A percentile compares a stretch with the other conserved stretches of the same genome.
phyloP scores from a whole-genome alignment of 2,113 vertebrate genomes.

The Pteronura brasiliensis region DNA sequence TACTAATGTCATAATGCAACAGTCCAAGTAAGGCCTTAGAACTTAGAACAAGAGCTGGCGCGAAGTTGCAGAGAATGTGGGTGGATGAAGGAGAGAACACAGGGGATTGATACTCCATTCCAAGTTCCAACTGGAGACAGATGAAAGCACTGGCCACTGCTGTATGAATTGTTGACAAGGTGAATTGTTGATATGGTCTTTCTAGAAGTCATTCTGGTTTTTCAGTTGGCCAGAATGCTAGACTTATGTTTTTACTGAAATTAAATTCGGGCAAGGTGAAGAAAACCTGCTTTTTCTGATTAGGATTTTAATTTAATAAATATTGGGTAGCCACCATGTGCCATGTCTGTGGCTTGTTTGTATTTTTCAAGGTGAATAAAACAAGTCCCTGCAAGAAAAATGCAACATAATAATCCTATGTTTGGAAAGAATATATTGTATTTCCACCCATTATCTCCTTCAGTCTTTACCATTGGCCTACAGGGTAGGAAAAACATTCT shows the following conservation, averaged over 20 bases:
- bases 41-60: not conserved
- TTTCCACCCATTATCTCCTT: not conserved
- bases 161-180: not conserved
- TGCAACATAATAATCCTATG: too few species aligned
- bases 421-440: not conserved
- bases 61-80: not conserved
- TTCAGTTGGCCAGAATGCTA: not conserved
- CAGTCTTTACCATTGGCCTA: not conserved
- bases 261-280: not conserved
- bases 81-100: not conserved
- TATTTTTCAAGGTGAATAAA: not conserved
- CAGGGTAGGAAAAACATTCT: fast-evolving
- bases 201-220: not conserved
- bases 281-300: not conserved
- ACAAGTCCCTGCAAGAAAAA: not conserved
- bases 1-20: too few species aligned
- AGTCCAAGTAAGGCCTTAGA: not conserved
- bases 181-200: not conserved
- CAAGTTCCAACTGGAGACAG: not conserved
- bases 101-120: not conserved
- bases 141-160: not conserved
- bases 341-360: not conserved
- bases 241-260: not conserved
- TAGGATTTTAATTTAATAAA: not conserved
- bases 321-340: not conserved